Conservation (phyloP, 2,797 vertebrate species). For the Meda fulgida region DNA sequence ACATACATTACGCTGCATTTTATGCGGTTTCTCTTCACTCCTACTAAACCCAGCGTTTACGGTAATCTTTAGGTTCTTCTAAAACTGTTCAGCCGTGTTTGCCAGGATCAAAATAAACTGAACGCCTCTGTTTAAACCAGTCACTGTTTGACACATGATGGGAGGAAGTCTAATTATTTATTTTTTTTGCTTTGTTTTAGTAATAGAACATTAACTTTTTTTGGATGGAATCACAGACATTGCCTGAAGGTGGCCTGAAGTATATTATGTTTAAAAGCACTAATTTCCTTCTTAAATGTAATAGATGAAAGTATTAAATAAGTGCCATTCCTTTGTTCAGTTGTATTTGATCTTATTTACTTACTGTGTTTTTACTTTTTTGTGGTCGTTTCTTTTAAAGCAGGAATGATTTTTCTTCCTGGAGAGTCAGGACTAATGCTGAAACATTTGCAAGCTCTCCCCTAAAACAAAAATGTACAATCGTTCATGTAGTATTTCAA, state of each 20-base stretch:
- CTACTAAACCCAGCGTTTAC: not conserved
- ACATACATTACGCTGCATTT: conserved; percentile 24
- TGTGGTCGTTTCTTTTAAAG: not conserved
- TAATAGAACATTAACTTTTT: conserved; percentile 8
- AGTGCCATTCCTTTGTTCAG: conserved; percentile 34
- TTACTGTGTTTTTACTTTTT: not conserved
- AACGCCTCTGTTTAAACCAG: conserved; percentile 23
- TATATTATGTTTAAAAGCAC: conserved; percentile 35
- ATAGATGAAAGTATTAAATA: conserved; percentile 41
- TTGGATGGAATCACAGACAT: conserved; percentile 11
- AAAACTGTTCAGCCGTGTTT: conserved; percentile 7
- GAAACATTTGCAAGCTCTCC: not conserved
- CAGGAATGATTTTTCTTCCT: not conserved
- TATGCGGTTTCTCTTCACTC: not conserved
- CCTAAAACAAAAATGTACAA: not conserved
- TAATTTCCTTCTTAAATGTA: conserved; percentile 25
- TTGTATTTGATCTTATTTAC: conserved; percentile 22
- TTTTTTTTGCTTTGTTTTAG: not conserved
- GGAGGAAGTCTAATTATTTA: not conserved
- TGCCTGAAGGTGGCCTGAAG: not conserved
- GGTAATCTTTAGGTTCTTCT: conserved; percentile 29
- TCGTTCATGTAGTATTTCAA: not conserved
- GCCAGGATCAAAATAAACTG: conserved; percentile 34
- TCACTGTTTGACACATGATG: conserved; percentile 23
- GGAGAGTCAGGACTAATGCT: not conserved